Evolutionary conservation across 2,888 invertebrate species (phyloP), one percentile per base, ranked within the genome.

Genomic region (Rhogogaster chlorosoma): DNA sequence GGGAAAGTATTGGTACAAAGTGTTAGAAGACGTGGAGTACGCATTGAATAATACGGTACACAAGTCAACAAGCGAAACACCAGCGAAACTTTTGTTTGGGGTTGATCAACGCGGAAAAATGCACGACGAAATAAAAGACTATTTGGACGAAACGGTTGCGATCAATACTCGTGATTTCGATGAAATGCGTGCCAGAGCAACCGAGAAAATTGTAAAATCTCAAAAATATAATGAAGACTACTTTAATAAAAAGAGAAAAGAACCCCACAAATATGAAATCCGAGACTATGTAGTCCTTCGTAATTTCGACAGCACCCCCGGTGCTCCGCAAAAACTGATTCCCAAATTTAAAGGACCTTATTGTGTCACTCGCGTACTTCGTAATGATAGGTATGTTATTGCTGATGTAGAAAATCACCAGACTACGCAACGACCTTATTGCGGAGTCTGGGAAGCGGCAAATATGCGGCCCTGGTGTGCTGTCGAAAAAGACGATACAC

Each of bases 221-320:
- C 89, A 91, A 77, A 36, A 85, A 3, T 88, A 89, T 38, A 90
- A 89, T 84, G 86, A 90, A 83, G 75, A 61, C 15, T 84, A 88
- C 85, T 90, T 87, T 86, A 87, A 92, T 85, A 88, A 86, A 75
- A 90, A 84, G 73, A 89, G 88, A 57, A 90, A 90, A 86, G 70
- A 49, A 36, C 84, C 87, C 1, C 75, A 85, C 49, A 83, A 84
- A 61, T 88, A 88, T 38, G 26, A 86, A 29, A 64, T 85, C 0
- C 87, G 84, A 5, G 89, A 88, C 61, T 86, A 86, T 15, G 86
- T 88, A 0, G 87, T 88, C 86, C 83, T 87, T 10, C 86, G 85
- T 36, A 88, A 89, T 57, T 87, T 87, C 32, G 86, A 87, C 10
- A 87, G 85, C 26, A 87, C 87, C 5, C 45, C 84, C 10, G 88